Evolutionary conservation across 2,888 invertebrate species (phyloP).

Genomic region (Pilophorus perplexus): DNA sequence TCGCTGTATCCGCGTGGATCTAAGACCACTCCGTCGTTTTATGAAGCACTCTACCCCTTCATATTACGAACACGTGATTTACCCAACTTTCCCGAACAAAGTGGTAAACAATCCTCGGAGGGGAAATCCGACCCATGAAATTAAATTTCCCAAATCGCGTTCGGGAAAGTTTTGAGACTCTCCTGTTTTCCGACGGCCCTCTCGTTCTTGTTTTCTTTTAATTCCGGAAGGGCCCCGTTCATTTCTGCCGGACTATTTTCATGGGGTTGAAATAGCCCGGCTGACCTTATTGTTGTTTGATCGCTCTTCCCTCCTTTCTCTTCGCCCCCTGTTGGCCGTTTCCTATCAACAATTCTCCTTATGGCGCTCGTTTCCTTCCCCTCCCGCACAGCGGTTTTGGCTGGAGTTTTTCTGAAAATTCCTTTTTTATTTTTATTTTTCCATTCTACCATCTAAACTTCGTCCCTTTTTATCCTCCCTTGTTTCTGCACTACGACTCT

Average conservation of each 20-base stretch:
- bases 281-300: constrained; percentile 9
- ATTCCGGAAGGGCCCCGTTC: constrained; percentile 7
- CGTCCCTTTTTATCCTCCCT: not conserved
- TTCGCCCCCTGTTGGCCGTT: not conserved
- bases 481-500: too few species aligned
- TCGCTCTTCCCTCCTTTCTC: not conserved
- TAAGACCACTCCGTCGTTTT: too few species aligned
- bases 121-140: constrained; percentile 2
- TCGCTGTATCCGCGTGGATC: too few species aligned
- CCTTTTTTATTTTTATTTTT: not conserved
- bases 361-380: too few species aligned
- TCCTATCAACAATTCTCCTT: not conserved
- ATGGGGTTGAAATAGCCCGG: not conserved
- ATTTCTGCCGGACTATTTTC: constrained; percentile 10
- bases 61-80: too few species aligned
- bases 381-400: too few species aligned
- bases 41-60: too few species aligned
- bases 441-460: not conserved
- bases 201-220: not conserved
- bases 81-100: too few species aligned
- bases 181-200: not conserved
- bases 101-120: not conserved
- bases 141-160: constrained; percentile 11
- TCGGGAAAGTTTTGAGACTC: not conserved
- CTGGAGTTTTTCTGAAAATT: not conserved